These are phyloP conservation scores for Megaceryle torquata DNA, from an alignment of 2,113 vertebrate species.

Conservation along the genomic window DNA sequence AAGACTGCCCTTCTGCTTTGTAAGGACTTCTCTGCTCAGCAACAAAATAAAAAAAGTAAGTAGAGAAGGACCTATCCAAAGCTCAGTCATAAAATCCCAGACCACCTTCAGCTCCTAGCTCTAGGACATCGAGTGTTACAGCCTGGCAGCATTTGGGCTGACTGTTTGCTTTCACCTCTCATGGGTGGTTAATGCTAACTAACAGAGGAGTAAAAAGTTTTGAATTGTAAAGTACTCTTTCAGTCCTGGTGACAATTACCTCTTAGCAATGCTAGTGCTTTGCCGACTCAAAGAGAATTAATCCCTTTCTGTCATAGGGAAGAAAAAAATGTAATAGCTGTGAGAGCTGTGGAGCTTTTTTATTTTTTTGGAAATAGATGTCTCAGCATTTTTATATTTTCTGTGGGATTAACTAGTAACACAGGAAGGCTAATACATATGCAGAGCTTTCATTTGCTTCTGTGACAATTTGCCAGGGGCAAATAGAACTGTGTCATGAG, in stretches of 20 bases:
- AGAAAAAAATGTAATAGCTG: constrained; percentile 9
- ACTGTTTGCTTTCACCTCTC: not conserved
- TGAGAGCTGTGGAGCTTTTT: constrained; percentile 9
- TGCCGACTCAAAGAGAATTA: constrained; percentile 1
- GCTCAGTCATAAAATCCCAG: not conserved
- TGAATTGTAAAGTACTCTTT: not conserved
- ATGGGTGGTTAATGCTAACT: not conserved
- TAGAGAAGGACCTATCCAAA: not conserved
- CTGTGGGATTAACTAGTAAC: constrained; percentile 47
- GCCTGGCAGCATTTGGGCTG: not conserved
- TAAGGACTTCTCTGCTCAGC: not conserved
- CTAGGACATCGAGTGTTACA: not conserved
- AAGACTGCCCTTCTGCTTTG: not conserved
- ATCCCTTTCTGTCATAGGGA: not conserved
- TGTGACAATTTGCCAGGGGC: constrained; percentile 4
- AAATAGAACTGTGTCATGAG: not conserved
- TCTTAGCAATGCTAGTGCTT: not conserved
- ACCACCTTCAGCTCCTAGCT: not conserved
- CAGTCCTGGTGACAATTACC: not conserved
- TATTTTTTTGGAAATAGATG: constrained; percentile 40
- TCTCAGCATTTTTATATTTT: constrained; percentile 59
- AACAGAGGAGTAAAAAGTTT: not conserved
- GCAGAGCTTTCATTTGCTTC: constrained; percentile 43
- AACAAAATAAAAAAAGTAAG: not conserved
- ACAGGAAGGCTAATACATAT: constrained; percentile 43